These are phyloP conservation scores for Panulirus ornatus DNA, from an alignment of 1,140 invertebrate genomes.

Conservation along the genomic window DNA sequence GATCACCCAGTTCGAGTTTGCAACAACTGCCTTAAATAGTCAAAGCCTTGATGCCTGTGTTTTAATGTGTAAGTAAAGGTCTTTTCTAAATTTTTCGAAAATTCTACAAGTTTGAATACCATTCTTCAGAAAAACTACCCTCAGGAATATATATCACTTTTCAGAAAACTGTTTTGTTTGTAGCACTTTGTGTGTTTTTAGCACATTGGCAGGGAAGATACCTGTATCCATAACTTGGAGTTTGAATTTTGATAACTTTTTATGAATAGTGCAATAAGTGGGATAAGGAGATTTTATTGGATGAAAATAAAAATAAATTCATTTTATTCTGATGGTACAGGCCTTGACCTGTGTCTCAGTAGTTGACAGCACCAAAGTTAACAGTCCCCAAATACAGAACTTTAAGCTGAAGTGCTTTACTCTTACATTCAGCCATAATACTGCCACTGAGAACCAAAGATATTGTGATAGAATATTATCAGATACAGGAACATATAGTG, in stretches of 20 bases:
- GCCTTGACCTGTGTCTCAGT: neutral
- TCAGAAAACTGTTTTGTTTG: neutral
- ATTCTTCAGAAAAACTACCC: neutral
- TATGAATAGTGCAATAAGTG: neutral
- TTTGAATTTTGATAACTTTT: constrained; percentile 1
- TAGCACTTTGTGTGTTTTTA: neutral
- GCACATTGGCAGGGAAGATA: neutral
- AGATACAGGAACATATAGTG: neutral
- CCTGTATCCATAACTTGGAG: neutral
- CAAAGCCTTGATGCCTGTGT: neutral
- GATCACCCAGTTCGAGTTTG: constrained; percentile 84
- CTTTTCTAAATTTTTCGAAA: neutral
- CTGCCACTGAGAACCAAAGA: neutral
- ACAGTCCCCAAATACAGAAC: too few relatives aligned
- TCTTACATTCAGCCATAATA: neutral
- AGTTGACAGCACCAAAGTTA: too few relatives aligned
- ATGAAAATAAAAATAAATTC: neutral
- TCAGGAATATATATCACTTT: neutral
- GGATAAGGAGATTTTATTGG: neutral
- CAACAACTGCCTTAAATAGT: constrained; percentile 80
- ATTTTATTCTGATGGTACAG: neutral
- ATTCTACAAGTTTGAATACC: neutral
- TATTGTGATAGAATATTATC: neutral
- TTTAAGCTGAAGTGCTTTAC: neutral
- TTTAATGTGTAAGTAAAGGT: neutral